Percentiles rank a stretch among this genome's conserved stretches.
These are phyloP conservation scores for Eudasyphora cyanicolor DNA, from an alignment of 2,888 invertebrate genomes.

Conservation along the genomic window DNA sequence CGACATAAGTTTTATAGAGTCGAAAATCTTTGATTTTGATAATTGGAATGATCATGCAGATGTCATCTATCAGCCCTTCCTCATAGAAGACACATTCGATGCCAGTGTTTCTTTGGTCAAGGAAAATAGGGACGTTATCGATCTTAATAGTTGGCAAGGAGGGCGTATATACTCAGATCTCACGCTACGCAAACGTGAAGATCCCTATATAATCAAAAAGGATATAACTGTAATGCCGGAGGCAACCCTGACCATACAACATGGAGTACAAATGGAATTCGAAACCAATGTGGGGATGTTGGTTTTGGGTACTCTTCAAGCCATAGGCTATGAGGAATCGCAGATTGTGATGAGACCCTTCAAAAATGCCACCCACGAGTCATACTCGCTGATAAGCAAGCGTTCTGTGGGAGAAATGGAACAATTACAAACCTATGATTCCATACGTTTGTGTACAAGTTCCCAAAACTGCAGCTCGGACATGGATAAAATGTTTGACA, in stretches of 20 bases:
- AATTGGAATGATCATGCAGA: constrained; percentile 99
- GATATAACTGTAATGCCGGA: constrained; percentile 99
- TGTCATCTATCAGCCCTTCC: constrained; percentile 93
- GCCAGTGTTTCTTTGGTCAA: constrained; percentile 86
- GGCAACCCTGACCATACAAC: constrained; percentile 90
- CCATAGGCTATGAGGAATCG: constrained; percentile 87
- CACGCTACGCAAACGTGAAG: constrained; percentile 83
- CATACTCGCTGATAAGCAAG: constrained; percentile 69
- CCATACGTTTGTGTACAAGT: constrained; percentile 88
- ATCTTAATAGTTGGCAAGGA: constrained; percentile 85
- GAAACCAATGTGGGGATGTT: constrained; percentile 97
- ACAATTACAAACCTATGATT: constrained; percentile 81
- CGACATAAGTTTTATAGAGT: constrained; percentile 87
- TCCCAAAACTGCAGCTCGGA: constrained; percentile 85
- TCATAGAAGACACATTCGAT: constrained; percentile 88
- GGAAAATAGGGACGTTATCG: constrained; percentile 80
- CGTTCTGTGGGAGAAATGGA: constrained; percentile 82
- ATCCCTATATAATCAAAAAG: constrained; percentile 89
- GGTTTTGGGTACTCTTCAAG: constrained; percentile 93
- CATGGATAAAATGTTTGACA: constrained; percentile 74
- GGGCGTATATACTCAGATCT: constrained; percentile 88
- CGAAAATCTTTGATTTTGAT: constrained; percentile 97
- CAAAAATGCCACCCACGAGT: constrained; percentile 72
- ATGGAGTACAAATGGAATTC: constrained; percentile 95
- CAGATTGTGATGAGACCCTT: constrained; percentile 90